Base-by-base conservation (phyloP, 2,888 invertebrate genomes). In the Antitype chi region DNA sequence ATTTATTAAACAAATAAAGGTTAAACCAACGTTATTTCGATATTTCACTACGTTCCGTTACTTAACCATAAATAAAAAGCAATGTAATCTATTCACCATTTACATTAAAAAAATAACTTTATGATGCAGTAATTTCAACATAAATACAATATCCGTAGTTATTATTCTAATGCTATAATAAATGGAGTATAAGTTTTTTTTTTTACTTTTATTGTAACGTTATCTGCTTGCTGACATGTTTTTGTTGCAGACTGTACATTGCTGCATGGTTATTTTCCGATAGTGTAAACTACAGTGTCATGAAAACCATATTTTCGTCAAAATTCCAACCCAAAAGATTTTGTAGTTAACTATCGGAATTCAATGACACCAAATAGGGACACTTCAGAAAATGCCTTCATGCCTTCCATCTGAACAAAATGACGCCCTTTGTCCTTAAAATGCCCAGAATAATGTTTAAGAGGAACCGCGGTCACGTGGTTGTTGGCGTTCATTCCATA, bases 221-320 rank as follows among this genome's bases (percentile, higher is more conserved):
- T 67, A 2, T 49, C 5, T 32, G 25, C 25, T 38, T 38, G 32
- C 25, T 7, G 74, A 75, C 15, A 60, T 60, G 23, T 62, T 80
- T 80, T 64, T 32, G 28, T 52, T 17, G n/a, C n/a, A 25, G 23
- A 53, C 52, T 60, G 59, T 79, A 52, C 23, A 28, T 57, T 28
- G 9, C 6, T n/a, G 4, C 15, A 5, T 59, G 11, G 1, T 20
- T 28, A 2, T 11, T 62, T 63, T 38, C 38, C 28, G 49, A 28
- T 52, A n/a, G 0, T 57, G 47, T 38, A 55, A 55, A 49, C 53
- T 63, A 9, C n/a, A 25, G 57, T 47, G 17, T 23, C 47, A 23
- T 20, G 25, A 20, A 38, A 38, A 38, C 25, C 13, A 17, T 6
- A 68, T 11, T 55, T 38, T 60, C 23, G 9, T 28, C 7, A 32